Base-by-base conservation (phyloP, 2,888 invertebrate genomes). In the Diogma glabrata region DNA sequence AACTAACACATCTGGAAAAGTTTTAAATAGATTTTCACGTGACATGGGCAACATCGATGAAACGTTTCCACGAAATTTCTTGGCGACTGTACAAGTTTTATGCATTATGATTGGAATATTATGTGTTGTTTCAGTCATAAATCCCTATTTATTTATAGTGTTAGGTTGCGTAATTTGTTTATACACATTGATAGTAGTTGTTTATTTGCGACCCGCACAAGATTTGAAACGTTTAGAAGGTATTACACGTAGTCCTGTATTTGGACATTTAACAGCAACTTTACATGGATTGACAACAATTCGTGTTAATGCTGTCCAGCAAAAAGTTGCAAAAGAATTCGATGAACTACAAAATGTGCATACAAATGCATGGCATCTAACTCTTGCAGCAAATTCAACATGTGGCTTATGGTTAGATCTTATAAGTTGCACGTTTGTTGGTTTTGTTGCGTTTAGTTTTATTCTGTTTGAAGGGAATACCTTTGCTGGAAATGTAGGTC, bases 191-290 rank as follows among this genome's bases (percentile, higher is more conserved):
- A 65, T 87, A 28, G 65, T 89, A 19, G 73, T 70, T 55, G 76
- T 82, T 62, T 90, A 87, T 64, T 65, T 90, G 40, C 72, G 75
- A 12, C 82, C 87, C 0, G 83, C 88, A 1, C 77, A 87, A 59
- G 84, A 83, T 62, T 73, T 90, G 0, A 90, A 82, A 64, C 73
- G 82, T 47, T 68, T 84, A 55, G 84, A 84, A 63, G 82, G 82
- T 58, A 81, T 81, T 52, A 87, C 84, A 52, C 78, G 87, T 55
- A 91, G 92, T 69, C 94, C 95, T 0, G 87, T 95, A 0, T 93
- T 92, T 66, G 87, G 91, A 0, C 91, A 94, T 64, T 78, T 94
- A 57, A 84, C 86, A n/a, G 84, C 91, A 1, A 83, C 90, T 0
- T 72, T 95, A 8, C 79, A 84, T 54, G 95, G 95, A 2, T 76